phyloP scores from a whole-genome alignment of 2,888 invertebrate species.

The Ectemnius lituratus region DNA sequence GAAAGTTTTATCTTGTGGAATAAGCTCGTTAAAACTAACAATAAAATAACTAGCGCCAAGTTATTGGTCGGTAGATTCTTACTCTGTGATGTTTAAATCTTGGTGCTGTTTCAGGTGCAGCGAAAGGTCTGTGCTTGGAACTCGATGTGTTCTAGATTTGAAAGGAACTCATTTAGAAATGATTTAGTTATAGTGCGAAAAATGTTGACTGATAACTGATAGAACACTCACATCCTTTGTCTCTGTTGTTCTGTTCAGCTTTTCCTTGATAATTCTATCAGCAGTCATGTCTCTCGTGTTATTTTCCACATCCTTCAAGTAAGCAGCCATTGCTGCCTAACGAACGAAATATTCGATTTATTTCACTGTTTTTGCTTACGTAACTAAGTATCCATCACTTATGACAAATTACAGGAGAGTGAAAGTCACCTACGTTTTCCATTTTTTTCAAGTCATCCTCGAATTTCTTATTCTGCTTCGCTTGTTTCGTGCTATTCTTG shows the following conservation, averaged over 20 bases:
- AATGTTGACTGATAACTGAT: neutral
- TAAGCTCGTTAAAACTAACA: neutral
- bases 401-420: too few relatives aligned
- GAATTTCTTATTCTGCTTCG: conserved; percentile 87
- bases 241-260: conserved; percentile 52
- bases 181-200: too few relatives aligned
- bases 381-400: too few relatives aligned
- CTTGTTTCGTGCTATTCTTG: conserved; percentile 89
- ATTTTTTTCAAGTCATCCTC: conserved; percentile 90
- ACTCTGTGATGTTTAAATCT: conserved; percentile 53
- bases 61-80: neutral
- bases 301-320: conserved; percentile 88
- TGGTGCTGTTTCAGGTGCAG: conserved; percentile 61
- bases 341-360: neutral
- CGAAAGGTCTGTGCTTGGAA: conserved; percentile 58
- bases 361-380: too few relatives aligned
- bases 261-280: conserved; percentile 77
- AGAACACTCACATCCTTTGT: conserved; percentile 42
- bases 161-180: neutral
- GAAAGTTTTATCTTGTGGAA: conserved; percentile 14
- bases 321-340: conserved; percentile 91
- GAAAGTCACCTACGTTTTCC: conserved; percentile 82
- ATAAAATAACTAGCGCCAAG: neutral
- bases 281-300: conserved; percentile 74
- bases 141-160: conserved; percentile 36